Conservation (phyloP, 1,140 invertebrate species). For the Lordiphosa mommai region DNA sequence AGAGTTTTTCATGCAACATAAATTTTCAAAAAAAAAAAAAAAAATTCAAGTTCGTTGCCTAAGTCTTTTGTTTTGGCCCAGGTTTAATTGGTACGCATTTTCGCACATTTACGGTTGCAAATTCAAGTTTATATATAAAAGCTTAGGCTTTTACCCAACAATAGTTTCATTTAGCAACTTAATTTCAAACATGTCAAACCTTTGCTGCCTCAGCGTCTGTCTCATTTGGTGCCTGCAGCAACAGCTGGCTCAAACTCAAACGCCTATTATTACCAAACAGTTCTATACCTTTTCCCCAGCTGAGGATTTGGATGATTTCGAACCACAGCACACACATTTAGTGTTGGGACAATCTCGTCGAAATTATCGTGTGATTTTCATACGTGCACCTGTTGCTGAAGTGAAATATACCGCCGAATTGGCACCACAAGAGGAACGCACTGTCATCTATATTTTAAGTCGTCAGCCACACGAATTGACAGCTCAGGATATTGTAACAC, state of each 20-base stretch:
- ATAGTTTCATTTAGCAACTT: too few relatives aligned
- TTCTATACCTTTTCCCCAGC: conserved; percentile 68
- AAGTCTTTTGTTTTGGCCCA: conserved; percentile 62
- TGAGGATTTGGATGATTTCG: conserved; percentile 55
- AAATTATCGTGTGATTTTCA: conserved; percentile 92
- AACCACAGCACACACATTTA: conserved; percentile 51
- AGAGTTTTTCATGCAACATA: background rate
- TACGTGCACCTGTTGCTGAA: conserved; percentile 86
- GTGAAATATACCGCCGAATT: conserved; percentile 83
- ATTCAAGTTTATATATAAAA: background rate
- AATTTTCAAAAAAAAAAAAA: background rate
- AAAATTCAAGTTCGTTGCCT: conserved; percentile 48
- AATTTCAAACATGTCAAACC: too few relatives aligned
- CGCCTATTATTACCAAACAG: conserved; percentile 64
- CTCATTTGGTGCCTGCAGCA: background rate
- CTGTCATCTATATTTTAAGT: conserved; percentile 90
- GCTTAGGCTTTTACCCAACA: background rate
- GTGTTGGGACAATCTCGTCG: conserved; percentile 83
- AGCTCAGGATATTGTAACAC: conserved; percentile 45
- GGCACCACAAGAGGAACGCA: conserved; percentile 88
- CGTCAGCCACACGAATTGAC: conserved; percentile 81
- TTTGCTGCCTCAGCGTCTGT: too few relatives aligned
- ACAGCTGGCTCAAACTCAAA: conserved; percentile 4
- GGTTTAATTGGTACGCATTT: conserved; percentile 28
- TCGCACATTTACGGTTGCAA: conserved; percentile 2